Evolutionary conservation across 2,888 invertebrate species (phyloP).

Genomic region (Netelia virgata): DNA sequence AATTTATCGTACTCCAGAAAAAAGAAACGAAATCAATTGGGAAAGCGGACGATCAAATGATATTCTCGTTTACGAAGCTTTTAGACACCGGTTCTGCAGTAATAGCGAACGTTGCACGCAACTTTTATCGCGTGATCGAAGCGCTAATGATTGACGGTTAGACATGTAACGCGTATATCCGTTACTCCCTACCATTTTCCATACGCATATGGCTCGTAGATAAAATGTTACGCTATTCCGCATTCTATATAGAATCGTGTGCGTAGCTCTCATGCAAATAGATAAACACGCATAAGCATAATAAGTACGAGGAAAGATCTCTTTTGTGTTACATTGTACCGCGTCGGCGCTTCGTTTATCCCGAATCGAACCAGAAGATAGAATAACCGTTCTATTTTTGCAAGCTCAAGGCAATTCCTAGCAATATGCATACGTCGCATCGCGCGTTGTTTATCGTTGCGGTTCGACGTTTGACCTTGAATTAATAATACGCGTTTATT

Average conservation of each 20-base stretch:
- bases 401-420: slow-evolving; percentile 5
- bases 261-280: background rate
- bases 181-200: slow-evolving; percentile 2
- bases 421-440: slow-evolving; percentile 5
- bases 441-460: slow-evolving; percentile 42
- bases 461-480: slow-evolving; percentile 33
- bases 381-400: slow-evolving; percentile 48
- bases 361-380: background rate
- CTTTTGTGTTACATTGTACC: background rate
- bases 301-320: background rate
- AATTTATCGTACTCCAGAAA: background rate
- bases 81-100: slow-evolving; percentile 3
- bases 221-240: background rate
- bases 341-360: background rate
- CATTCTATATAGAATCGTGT: background rate
- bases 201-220: background rate
- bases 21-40: slow-evolving; percentile 21
- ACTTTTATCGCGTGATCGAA: slow-evolving; percentile 48
- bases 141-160: slow-evolving; percentile 28
- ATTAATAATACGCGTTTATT: slow-evolving; percentile 22
- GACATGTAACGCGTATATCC: slow-evolving; percentile 2
- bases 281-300: background rate
- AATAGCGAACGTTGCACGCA: slow-evolving; percentile 47
- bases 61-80: background rate
- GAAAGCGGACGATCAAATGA: background rate